phyloP scores from a whole-genome alignment of 2,797 vertebrate genomes.

The Eurystomus glaucurus region DNA sequence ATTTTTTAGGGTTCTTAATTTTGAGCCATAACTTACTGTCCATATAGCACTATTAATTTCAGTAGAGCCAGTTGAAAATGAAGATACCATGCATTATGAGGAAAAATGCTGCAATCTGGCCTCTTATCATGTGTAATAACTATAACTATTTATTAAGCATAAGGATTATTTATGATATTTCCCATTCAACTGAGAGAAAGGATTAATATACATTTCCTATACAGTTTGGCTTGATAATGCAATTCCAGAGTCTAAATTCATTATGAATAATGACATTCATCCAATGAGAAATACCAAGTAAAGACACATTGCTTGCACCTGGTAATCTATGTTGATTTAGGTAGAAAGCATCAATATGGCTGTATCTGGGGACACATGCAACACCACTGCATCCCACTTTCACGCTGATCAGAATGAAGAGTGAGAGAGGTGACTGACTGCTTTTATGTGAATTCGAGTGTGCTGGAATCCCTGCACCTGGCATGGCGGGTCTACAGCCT shows the following conservation, averaged over 20 bases:
- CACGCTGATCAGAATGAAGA: not conserved
- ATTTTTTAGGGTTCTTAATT: not conserved
- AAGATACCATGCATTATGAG: slow-evolving; percentile 5
- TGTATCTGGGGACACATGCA: fast-evolving
- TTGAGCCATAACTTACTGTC: not conserved
- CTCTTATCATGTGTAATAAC: not conserved
- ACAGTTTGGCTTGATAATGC: not conserved
- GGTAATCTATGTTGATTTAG: not conserved
- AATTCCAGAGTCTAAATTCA: not conserved
- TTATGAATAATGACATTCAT: not conserved
- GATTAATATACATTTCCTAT: slow-evolving; percentile 17
- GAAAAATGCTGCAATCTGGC: slow-evolving; percentile 31
- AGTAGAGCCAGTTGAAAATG: not conserved
- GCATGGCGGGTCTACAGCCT: not conserved
- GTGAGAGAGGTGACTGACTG: not conserved
- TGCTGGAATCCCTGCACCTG: not conserved
- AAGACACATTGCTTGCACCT: not conserved
- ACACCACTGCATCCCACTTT: not conserved
- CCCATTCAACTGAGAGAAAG: not conserved
- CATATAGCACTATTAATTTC: slow-evolving; percentile 4
- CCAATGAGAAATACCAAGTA: not conserved
- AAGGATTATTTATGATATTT: slow-evolving; percentile 33
- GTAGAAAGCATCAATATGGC: not conserved
- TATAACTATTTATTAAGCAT: slow-evolving; percentile 28
- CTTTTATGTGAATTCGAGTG: not conserved